Conservation (phyloP, 1,140 invertebrate genomes). For the Diachasma alloeum region DNA sequence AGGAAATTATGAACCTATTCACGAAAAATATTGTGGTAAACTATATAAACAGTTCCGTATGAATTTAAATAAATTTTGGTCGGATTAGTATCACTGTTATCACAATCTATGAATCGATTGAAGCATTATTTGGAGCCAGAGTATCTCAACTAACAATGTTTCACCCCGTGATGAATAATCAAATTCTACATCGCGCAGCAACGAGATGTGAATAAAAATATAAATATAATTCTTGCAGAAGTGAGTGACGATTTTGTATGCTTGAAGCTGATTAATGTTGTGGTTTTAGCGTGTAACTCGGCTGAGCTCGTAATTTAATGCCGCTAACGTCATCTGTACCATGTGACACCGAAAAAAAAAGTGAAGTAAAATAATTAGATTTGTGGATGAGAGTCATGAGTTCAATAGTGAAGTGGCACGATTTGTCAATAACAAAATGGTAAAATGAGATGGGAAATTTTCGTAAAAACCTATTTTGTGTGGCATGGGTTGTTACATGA, state of each 20-base stretch:
- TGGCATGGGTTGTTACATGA: no score
- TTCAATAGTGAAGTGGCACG: neutral
- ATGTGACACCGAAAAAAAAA: constrained; percentile 32
- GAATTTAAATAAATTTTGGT: neutral
- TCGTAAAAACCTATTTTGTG: neutral
- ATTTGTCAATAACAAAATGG: neutral
- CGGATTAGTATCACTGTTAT: constrained; percentile 23
- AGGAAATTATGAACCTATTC: neutral
- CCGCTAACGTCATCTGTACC: constrained; percentile 49
- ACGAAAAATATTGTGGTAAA: neutral
- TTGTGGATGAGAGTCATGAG: neutral
- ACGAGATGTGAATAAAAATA: constrained; percentile 1
- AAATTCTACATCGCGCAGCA: neutral
- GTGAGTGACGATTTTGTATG: constrained; percentile 25
- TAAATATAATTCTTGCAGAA: constrained; percentile 25
- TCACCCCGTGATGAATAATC: neutral
- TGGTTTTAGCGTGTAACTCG: constrained; percentile 43
- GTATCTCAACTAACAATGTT: neutral
- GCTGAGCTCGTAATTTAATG: constrained; percentile 46
- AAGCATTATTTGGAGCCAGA: constrained; percentile 1
- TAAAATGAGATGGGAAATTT: neutral
- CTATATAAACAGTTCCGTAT: neutral
- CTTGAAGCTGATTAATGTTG: constrained; percentile 36
- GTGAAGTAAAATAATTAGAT: constrained; percentile 40
- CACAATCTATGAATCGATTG: constrained; percentile 15